A percentile compares a stretch with the other conserved stretches of the same genome.
Evolutionary conservation across 2,113 vertebrate species (phyloP).

Genomic region (Hypanus sabinus): DNA sequence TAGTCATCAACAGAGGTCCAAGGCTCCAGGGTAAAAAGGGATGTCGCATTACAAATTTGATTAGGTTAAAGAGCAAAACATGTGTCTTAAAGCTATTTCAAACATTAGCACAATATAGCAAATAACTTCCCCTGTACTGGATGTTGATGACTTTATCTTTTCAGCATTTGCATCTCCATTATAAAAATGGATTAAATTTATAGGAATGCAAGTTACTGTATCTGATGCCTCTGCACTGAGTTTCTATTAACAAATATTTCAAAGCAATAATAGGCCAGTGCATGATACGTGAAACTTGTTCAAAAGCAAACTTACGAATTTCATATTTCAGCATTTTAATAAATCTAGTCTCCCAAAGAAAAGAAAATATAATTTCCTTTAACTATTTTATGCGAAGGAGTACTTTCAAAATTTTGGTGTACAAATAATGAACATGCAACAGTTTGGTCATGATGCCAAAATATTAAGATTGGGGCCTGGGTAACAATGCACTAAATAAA

Average conservation of each 20-base stretch:
- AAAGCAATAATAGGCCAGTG: not conserved
- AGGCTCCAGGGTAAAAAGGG: not conserved
- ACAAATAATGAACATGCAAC: not conserved
- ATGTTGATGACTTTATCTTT: not conserved
- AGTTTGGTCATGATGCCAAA: not conserved
- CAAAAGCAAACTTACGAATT: not conserved
- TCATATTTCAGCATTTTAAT: not conserved
- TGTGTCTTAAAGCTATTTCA: not conserved
- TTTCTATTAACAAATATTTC: not conserved
- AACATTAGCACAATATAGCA: not conserved
- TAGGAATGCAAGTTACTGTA: conserved; percentile 5
- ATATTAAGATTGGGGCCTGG: not conserved
- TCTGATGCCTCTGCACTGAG: not conserved
- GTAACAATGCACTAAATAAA: not conserved
- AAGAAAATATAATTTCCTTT: not conserved
- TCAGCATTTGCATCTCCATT: not conserved
- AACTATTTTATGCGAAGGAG: not conserved
- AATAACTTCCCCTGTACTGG: not conserved
- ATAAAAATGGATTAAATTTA: not conserved
- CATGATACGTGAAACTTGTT: not conserved
- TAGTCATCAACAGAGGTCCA: not conserved
- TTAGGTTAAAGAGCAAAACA: not conserved
- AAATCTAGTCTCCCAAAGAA: not conserved
- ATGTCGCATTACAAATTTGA: not conserved
- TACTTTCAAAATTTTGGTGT: not conserved